Percentiles rank a stretch among this genome's conserved stretches.
Evolutionary conservation across 2,113 vertebrate species (phyloP).

Genomic region (Hirundichthys speculiger): DNA sequence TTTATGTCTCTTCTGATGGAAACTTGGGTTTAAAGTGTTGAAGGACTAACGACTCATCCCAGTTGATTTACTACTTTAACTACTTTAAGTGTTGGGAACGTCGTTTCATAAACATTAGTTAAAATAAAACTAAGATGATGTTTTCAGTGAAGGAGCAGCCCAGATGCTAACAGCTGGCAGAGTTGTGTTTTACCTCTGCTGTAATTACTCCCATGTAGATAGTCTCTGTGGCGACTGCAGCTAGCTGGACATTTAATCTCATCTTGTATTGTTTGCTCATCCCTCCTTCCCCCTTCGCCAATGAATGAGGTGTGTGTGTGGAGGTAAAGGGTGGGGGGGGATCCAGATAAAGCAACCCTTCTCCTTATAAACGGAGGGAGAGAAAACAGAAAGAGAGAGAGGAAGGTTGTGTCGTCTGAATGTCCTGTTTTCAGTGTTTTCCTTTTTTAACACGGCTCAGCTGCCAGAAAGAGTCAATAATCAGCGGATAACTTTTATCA

Average conservation of each 20-base stretch:
- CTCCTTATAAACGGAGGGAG: neutral
- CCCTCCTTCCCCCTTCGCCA: slow-evolving; percentile 35
- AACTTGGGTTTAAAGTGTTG: too few species aligned
- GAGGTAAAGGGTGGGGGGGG: neutral
- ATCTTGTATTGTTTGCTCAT: slow-evolving; percentile 61
- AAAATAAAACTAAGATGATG: too few species aligned
- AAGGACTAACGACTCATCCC: too few species aligned
- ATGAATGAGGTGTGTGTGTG: slow-evolving; percentile 43
- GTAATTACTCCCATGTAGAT: slow-evolving; percentile 34
- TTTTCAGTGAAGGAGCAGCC: neutral
- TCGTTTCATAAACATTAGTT: too few species aligned
- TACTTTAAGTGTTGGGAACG: too few species aligned
- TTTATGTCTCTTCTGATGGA: too few species aligned
- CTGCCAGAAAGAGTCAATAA: slow-evolving; percentile 40
- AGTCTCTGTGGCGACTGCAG: slow-evolving; percentile 54
- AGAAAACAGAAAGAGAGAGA: neutral
- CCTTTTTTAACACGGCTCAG: neutral
- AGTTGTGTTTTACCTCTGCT: too few species aligned
- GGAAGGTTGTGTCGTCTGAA: neutral
- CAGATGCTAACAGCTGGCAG: neutral
- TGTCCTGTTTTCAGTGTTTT: slow-evolving; percentile 12
- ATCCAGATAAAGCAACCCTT: neutral
- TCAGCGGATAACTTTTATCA: slow-evolving; percentile 50
- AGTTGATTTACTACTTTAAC: too few species aligned
- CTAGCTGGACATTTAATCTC: slow-evolving; percentile 59